Base-by-base conservation (phyloP, 1,140 invertebrate species). In the Drosophila miranda region DNA sequence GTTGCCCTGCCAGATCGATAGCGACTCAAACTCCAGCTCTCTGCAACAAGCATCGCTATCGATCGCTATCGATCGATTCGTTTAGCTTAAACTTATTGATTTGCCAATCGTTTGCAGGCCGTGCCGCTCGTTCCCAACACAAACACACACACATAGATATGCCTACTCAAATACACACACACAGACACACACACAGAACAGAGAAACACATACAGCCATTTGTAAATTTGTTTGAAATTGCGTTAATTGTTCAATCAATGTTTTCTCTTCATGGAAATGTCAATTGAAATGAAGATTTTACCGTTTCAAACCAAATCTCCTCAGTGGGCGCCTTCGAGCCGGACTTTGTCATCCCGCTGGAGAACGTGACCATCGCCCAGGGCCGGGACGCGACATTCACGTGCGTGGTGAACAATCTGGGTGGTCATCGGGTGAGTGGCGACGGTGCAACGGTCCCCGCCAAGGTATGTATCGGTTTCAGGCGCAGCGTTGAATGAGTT, bases 351-450 rank as follows among this genome's bases (percentile, higher is more conserved):
- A 95, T 94, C 86, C 96, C 96, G 41, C 92, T 97, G 93, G 94
- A 96, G 92, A 97, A 97, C 93, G 94, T 97, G 91, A 97, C 96
- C 69, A 95, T 97, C 72, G 94, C 96, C 52, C 95, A 97, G 91
- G 96, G 96, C 52, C 93, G 96, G 78, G 96, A 97, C 69, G 96
- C 96, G 68, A 96, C 95, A 79, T 97, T 97, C 92, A 97, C 96
- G 63, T 97, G 96, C 89, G 95, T 97, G 87, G 96, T 97, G 78
- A 96, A 96, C 93, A 96, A 97, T 93, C 94, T 97, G 89, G 96
- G 96, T 90, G 95, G 96, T 94, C 96, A 97, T 93, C 95, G 96
- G 95, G 96, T 97, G 95, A 96, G 95, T 96, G 95, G 95, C 93
- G 95, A 95, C 92, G 78, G 83, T 87, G 55, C 82, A 66, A 94